These are phyloP conservation scores for Hypothenemus hampei DNA, from an alignment of 1,140 invertebrate species.

Conservation along the genomic window DNA sequence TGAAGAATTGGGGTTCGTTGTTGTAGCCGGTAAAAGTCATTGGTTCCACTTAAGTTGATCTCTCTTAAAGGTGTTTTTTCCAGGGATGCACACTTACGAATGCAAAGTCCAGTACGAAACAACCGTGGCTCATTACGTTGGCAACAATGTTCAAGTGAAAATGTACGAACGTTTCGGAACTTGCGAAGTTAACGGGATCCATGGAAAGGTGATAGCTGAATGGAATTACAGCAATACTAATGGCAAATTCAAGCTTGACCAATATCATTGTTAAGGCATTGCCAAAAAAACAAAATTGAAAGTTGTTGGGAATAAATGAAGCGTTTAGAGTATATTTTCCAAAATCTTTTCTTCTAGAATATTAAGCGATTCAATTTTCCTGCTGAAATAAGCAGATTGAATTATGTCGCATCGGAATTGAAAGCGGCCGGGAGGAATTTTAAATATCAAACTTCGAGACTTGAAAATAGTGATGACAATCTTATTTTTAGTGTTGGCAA, in stretches of 20 bases:
- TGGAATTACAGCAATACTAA: conserved; percentile 58
- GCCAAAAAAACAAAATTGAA: neutral
- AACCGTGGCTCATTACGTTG: conserved; percentile 56
- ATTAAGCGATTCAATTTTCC: too few relatives aligned
- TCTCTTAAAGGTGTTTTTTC: neutral
- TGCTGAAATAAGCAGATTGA: too few relatives aligned
- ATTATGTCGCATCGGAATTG: too few relatives aligned
- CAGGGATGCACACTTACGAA: conserved; percentile 45
- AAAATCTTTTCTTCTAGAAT: too few relatives aligned
- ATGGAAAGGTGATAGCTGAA: conserved; percentile 63
- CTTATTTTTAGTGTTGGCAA: too few relatives aligned
- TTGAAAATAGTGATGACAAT: too few relatives aligned
- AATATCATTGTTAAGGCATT: conserved; percentile 5
- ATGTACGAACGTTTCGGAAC: conserved; percentile 62
- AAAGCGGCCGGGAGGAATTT: too few relatives aligned
- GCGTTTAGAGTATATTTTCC: neutral
- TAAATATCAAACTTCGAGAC: too few relatives aligned
- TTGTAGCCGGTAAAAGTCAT: conserved; percentile 49
- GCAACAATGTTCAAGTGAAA: conserved; percentile 58
- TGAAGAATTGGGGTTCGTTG: conserved; percentile 56
- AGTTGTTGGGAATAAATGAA: neutral
- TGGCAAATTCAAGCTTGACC: conserved; percentile 21
- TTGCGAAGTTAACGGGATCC: conserved; percentile 58
- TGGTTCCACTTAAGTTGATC: neutral
- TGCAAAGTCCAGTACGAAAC: conserved; percentile 52